These are phyloP conservation scores for Cossypha dichroa DNA, from an alignment of 2,797 vertebrate species.

Conservation along the genomic window DNA sequence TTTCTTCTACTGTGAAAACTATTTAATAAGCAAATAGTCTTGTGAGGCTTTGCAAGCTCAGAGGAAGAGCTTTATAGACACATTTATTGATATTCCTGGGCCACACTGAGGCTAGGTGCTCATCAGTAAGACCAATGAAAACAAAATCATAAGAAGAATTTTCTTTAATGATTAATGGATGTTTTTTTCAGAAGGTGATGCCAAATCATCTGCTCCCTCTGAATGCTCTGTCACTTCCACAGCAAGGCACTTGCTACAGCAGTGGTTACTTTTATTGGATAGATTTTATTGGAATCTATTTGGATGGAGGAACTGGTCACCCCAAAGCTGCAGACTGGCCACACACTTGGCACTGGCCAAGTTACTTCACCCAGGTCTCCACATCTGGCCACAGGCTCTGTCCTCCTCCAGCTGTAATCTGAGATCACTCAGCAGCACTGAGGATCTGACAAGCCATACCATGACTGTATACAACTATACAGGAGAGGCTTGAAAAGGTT, in stretches of 20 bases:
- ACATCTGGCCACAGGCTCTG: neutral
- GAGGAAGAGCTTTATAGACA: neutral
- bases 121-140: neutral
- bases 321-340: neutral
- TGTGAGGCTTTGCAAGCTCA: neutral
- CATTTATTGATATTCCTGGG: neutral
- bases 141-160: neutral
- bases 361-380: neutral
- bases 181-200: neutral
- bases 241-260: neutral
- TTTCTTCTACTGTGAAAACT: neutral
- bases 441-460: neutral
- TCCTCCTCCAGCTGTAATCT: neutral
- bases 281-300: neutral
- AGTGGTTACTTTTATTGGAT: neutral
- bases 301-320: neutral
- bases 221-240: neutral
- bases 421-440: neutral
- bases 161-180: neutral
- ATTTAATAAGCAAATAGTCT: neutral
- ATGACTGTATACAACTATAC: neutral
- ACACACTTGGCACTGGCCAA: accelerated
- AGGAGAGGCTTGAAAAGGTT: neutral
- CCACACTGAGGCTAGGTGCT: neutral
- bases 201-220: neutral